phyloP scores from a whole-genome alignment of 92 coral and sea anemone species.

The Porites cylindrica region DNA sequence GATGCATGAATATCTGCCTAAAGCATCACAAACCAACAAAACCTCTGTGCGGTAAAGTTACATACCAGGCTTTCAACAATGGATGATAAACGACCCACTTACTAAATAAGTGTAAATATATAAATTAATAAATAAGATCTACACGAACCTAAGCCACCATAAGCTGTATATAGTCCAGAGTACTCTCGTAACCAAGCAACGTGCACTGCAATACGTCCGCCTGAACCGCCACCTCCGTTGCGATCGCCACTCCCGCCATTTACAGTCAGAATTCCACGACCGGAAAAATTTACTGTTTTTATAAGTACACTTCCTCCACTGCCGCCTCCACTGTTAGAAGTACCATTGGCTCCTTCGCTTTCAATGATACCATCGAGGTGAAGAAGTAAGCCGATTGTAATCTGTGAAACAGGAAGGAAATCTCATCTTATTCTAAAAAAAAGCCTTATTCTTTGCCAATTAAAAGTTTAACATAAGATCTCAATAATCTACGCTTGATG shows the following conservation, averaged over 20 bases:
- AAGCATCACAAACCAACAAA: too few relatives aligned
- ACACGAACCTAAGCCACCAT: slow-evolving; percentile 68
- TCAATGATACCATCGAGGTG: slow-evolving; percentile 92
- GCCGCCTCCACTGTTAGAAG: slow-evolving; percentile 85
- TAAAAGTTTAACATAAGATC: too few relatives aligned
- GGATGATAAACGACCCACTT: too few relatives aligned
- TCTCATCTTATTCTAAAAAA: background rate
- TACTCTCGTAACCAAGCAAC: slow-evolving; percentile 98
- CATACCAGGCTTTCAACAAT: too few relatives aligned
- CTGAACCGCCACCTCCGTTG: slow-evolving; percentile 97
- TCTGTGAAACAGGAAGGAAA: slow-evolving; percentile 40
- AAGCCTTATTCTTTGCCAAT: too few relatives aligned
- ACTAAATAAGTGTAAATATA: too few relatives aligned
- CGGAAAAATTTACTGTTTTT: slow-evolving; percentile 84
- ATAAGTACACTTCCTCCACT: slow-evolving; percentile 97
- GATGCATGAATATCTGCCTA: too few relatives aligned
- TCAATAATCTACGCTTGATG: too few relatives aligned
- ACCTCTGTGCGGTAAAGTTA: too few relatives aligned
- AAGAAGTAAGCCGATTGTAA: slow-evolving; percentile 77
- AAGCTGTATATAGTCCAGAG: slow-evolving; percentile 84
- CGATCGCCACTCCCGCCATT: slow-evolving; percentile 91
- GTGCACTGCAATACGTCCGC: slow-evolving; percentile 96
- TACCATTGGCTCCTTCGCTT: slow-evolving; percentile 82
- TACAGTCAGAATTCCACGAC: slow-evolving; percentile 86
- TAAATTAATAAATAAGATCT: background rate